Evolutionary conservation across 1,140 invertebrate genomes (phyloP), one percentile per base, ranked within the genome.

Genomic region (Venustaconcha ellipsiformis): DNA sequence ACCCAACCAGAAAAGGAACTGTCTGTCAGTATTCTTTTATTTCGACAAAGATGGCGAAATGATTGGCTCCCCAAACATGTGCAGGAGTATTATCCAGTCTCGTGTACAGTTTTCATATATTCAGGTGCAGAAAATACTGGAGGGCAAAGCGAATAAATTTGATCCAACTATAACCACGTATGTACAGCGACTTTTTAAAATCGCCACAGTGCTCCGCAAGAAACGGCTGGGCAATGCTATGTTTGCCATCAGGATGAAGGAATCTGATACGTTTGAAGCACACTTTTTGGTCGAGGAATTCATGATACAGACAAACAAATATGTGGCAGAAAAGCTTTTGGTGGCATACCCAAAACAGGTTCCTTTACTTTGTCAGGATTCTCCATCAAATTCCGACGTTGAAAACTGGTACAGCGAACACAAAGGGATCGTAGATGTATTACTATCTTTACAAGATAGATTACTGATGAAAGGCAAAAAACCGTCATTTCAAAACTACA

Each of bases 201-300:
- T 84, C 72, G 76, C 81, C 8, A 73, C 79, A 67, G 72, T 30
- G 20, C 74, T 78, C 30, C 67, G 84, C 26, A 63, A 76, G 20
- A 71, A 72, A 18, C 71, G 85, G 69, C 70, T 83, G 14, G 70
- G 76, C 26, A 67, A 80, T 62, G 58, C 70, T 5, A 57, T 70
- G 64, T 76, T 78, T 70, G 72, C 70, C 30, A 63, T 81, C 15
- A 75, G 80, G 57, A 68, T 80, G 48, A 83, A 82, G 23, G 72
- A 14, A n/a, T 72, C 76, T 17, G 77, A 83, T 30, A 78, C 79
- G 60, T 20, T 78, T 13, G 79, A 86, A 20, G 84, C 85, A 12
- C 83, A 87, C 70, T 70, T 70, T 37, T 68, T 86, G 14, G 80
- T 87, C 8, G 84, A 85, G 70, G 85, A 87, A 70, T 80, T 84